These are phyloP conservation scores for Salvelinus alpinus DNA, from an alignment of 2,113 vertebrate species.

Conservation along the genomic window DNA sequence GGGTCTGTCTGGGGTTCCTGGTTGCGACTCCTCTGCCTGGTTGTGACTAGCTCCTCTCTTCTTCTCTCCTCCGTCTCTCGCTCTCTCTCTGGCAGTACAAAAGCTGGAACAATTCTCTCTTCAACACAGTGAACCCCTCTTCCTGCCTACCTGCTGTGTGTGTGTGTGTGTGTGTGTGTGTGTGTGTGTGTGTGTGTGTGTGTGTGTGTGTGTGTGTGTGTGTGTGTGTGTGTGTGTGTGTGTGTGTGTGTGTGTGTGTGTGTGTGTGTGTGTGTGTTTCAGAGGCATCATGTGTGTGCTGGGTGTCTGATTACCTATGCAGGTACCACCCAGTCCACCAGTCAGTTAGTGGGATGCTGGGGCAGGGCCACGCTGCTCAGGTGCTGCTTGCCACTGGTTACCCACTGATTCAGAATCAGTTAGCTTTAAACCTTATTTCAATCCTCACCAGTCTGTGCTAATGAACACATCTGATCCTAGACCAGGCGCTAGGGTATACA, in stretches of 20 bases:
- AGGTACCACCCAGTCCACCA: slow-evolving; percentile 62
- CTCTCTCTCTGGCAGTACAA: not conserved
- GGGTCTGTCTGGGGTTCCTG: not conserved
- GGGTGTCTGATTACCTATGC: slow-evolving; percentile 67
- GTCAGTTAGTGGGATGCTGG: slow-evolving; percentile 27
- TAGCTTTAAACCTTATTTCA: slow-evolving; percentile 25
- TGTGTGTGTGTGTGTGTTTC: too few relatives aligned
- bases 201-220: not conserved
- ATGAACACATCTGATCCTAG: slow-evolving; percentile 59
- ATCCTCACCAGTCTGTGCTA: slow-evolving; percentile 40
- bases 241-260: not conserved
- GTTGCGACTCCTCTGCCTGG: not conserved
- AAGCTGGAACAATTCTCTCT: not conserved
- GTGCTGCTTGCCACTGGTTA: slow-evolving; percentile 52
- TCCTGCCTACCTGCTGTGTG: slow-evolving; percentile 15
- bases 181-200: not conserved
- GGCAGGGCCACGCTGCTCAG: slow-evolving; percentile 5
- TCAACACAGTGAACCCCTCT: slow-evolving; percentile 1
- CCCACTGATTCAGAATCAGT: slow-evolving; percentile 58
- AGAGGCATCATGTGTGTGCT: not conserved
- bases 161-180: not conserved
- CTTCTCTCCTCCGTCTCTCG: not conserved
- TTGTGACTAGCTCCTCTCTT: not conserved
- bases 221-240: too few relatives aligned
- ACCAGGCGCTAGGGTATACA: slow-evolving; percentile 36